Evolutionary conservation across 2,797 vertebrate genomes (phyloP).

Genomic region (Enteromius anoplus): DNA sequence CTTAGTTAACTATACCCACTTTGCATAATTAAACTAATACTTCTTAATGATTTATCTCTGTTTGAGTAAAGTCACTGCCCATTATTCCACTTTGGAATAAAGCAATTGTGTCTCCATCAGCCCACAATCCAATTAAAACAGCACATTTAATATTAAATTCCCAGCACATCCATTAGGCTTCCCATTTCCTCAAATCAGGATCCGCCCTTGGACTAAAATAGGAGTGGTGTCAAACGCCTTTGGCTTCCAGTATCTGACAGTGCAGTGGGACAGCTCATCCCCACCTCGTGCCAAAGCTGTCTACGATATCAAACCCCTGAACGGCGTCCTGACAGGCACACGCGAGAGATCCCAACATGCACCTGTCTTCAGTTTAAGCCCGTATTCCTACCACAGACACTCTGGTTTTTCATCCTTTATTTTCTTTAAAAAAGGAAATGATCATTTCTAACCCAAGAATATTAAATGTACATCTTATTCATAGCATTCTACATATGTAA

Average conservation of each 20-base stretch:
- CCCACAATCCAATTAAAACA: neutral
- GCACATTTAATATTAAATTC: conserved; percentile 18
- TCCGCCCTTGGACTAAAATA: conserved; percentile 46
- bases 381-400: neutral
- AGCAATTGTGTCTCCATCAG: neutral
- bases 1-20: neutral
- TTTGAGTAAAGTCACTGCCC: neutral
- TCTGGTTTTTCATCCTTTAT: conserved; percentile 67
- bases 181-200: conserved; percentile 51
- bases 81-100: neutral
- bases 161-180: neutral
- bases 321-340: neutral
- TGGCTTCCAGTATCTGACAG: conserved; percentile 17
- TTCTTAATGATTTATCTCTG: neutral
- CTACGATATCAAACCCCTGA: conserved; percentile 40
- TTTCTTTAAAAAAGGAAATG: conserved; percentile 68
- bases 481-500: conserved; percentile 32
- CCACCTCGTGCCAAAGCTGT: conserved; percentile 45
- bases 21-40: neutral
- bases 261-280: conserved; percentile 47
- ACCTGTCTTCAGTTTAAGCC: neutral
- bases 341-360: neutral
- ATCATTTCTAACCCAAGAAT: conserved; percentile 61
- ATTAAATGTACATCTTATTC: conserved; percentile 60
- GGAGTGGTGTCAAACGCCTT: conserved; percentile 30